Evolutionary conservation across 2,888 invertebrate species (phyloP).

Genomic region (Synanthedon myopaeformis): DNA sequence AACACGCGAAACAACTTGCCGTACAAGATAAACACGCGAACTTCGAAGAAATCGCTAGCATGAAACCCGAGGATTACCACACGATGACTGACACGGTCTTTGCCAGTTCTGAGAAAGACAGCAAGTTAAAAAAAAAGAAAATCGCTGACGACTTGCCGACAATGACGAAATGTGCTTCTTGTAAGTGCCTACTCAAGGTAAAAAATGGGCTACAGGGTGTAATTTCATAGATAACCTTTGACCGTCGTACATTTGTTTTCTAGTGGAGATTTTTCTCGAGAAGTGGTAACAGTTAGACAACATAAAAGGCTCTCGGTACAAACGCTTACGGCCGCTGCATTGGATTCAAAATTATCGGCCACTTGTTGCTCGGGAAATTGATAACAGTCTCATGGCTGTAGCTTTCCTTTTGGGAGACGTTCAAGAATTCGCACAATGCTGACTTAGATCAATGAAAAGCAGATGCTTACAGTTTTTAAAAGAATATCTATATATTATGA

Average conservation of each 20-base stretch:
- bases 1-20: constrained; percentile 50
- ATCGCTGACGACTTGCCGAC: constrained; percentile 7
- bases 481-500: too few relatives aligned
- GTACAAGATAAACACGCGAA: constrained; percentile 54
- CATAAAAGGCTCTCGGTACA: constrained; percentile 24
- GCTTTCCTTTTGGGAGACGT: constrained; percentile 43
- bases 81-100: constrained; percentile 32
- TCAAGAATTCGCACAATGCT: constrained; percentile 38
- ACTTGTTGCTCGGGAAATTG: constrained; percentile 67
- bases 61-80: constrained; percentile 44
- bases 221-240: constrained; percentile 23
- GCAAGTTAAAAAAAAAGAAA: constrained; percentile 18
- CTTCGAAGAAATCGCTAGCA: constrained; percentile 50
- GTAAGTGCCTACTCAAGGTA: constrained; percentile 15
- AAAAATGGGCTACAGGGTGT: constrained; percentile 19
- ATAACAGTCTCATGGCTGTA: constrained; percentile 54
- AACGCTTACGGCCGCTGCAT: constrained; percentile 30
- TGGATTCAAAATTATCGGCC: constrained; percentile 64
- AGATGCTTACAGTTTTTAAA: too few relatives aligned
- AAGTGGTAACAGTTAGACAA: constrained; percentile 1
- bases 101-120: constrained; percentile 31
- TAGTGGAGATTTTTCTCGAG: background rate
- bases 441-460: too few relatives aligned
- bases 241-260: constrained; percentile 7
- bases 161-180: constrained; percentile 23